A percentile compares a stretch with the other conserved stretches of the same genome.
Conservation (phyloP, 2,113 vertebrate genomes). For the Solea senegalensis region DNA sequence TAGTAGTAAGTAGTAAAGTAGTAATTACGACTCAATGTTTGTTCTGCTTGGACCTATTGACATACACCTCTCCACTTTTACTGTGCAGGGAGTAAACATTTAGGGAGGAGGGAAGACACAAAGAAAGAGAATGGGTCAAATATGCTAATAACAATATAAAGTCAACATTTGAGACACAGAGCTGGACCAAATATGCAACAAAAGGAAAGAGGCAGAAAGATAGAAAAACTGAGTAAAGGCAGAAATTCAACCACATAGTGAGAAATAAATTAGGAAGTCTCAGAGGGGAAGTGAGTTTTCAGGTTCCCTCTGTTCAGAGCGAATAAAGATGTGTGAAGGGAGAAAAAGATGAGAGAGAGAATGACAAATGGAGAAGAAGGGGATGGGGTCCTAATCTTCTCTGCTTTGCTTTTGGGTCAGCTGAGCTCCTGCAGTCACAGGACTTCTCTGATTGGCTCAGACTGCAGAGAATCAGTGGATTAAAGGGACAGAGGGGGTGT, state of each 20-base stretch:
- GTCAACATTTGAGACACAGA: slow-evolving; percentile 19
- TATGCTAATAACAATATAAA: slow-evolving; percentile 70
- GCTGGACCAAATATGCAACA: not conserved
- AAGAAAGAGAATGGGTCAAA: slow-evolving; percentile 38
- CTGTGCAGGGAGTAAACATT: slow-evolving; percentile 68
- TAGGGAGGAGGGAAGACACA: slow-evolving; percentile 32
- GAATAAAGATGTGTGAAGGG: not conserved
- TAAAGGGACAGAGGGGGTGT: slow-evolving; percentile 43
- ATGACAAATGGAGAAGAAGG: slow-evolving; percentile 36
- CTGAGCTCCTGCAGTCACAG: slow-evolving; percentile 47
- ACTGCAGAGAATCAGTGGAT: slow-evolving; percentile 39
- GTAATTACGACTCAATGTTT: no score
- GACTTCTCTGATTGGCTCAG: slow-evolving; percentile 51
- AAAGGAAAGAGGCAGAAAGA: slow-evolving; percentile 10
- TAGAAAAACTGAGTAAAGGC: slow-evolving; percentile 4
- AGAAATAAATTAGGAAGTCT: slow-evolving; percentile 63
- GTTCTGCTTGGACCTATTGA: no score
- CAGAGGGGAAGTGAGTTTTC: slow-evolving; percentile 18
- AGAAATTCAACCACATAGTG: slow-evolving; percentile 37
- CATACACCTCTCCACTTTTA: slow-evolving; percentile 46
- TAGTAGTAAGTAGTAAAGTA: no score
- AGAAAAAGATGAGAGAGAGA: slow-evolving; percentile 33
- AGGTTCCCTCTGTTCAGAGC: slow-evolving; percentile 36
- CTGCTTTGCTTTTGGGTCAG: slow-evolving; percentile 48
- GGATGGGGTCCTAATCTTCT: slow-evolving; percentile 72